Evolutionary conservation across 2,113 vertebrate species (phyloP).

Genomic region (Clinocottus analis): DNA sequence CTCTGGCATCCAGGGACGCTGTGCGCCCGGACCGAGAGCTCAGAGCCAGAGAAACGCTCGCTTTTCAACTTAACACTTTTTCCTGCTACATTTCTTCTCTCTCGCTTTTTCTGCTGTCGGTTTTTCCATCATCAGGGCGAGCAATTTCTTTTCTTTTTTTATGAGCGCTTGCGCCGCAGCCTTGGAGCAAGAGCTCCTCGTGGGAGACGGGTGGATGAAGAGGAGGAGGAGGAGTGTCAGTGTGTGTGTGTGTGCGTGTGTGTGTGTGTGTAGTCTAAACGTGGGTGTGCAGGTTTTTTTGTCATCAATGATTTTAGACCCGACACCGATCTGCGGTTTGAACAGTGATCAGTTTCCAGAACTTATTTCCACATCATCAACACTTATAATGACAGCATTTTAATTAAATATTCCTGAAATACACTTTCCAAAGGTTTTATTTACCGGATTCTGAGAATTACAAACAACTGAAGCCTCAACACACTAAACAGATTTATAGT

Average conservation of each 20-base stretch:
- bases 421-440: neutral
- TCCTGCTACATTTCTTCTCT: conserved; percentile 66
- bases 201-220: conserved; percentile 75
- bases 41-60: conserved; percentile 81
- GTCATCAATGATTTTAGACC: conserved; percentile 13
- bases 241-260: conserved; percentile 53
- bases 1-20: conserved; percentile 82
- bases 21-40: conserved; percentile 81
- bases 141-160: conserved; percentile 51
- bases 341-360: conserved; percentile 30
- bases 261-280: conserved; percentile 46
- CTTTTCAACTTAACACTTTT: conserved; percentile 83
- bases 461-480: neutral
- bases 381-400: neutral
- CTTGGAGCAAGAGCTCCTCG: conserved; percentile 78
- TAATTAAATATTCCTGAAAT: conserved; percentile 10
- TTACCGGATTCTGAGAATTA: neutral
- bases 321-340: conserved; percentile 2
- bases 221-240: conserved; percentile 58
- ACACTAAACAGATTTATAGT: neutral
- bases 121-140: conserved; percentile 76
- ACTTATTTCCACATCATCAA: conserved; percentile 1
- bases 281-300: conserved; percentile 55
- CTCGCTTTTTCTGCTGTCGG: conserved; percentile 65
- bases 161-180: conserved; percentile 69